Evolutionary conservation across 2,888 invertebrate genomes (phyloP).

Genomic region (Latrodectus elegans): DNA sequence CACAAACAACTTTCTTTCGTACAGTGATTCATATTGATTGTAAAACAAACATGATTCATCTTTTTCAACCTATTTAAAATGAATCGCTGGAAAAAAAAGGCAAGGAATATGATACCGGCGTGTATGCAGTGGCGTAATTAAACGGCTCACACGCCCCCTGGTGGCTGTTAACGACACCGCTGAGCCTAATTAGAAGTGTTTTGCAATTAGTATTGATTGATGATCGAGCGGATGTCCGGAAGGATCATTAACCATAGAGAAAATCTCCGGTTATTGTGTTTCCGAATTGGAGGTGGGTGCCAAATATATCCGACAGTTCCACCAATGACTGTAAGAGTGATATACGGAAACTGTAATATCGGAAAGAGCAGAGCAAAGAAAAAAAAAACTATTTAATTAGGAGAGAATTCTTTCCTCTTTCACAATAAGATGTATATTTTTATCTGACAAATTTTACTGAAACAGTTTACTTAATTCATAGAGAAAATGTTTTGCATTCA

Average conservation of each 20-base stretch:
- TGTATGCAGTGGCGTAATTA: slow-evolving; percentile 19
- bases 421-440: too few species aligned
- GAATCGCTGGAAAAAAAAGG: not conserved
- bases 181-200: slow-evolving; percentile 53
- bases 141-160: slow-evolving; percentile 30
- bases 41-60: slow-evolving; percentile 20
- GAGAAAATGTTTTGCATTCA: too few species aligned
- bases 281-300: not conserved
- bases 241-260: slow-evolving; percentile 38
- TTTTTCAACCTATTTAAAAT: not conserved
- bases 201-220: slow-evolving; percentile 58
- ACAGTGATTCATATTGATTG: slow-evolving; percentile 22
- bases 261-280: slow-evolving; percentile 22
- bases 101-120: slow-evolving; percentile 2
- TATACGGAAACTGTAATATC: too few species aligned
- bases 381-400: too few species aligned
- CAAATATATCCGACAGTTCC: too few species aligned
- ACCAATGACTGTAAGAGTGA: too few species aligned
- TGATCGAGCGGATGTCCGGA: slow-evolving; percentile 23
- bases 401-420: too few species aligned
- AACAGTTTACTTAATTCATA: too few species aligned
- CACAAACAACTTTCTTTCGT: not conserved
- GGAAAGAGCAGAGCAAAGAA: too few species aligned
- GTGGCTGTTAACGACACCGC: slow-evolving; percentile 39
- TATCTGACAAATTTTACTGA: too few species aligned